These are phyloP conservation scores for Coregonus clupeaformis DNA, from an alignment of 2,113 vertebrate species.

Conservation along the genomic window DNA sequence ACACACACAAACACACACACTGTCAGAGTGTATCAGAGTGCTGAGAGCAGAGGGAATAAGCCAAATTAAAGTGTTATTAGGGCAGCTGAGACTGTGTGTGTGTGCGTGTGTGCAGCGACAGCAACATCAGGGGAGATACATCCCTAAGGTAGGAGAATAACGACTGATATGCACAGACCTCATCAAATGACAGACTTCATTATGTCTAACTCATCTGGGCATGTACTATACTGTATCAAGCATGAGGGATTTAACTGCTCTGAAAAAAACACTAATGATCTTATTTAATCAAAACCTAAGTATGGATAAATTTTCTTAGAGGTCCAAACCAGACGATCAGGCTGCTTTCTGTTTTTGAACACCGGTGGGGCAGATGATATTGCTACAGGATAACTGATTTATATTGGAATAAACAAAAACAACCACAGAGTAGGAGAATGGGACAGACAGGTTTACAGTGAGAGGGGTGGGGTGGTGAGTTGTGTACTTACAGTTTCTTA, in stretches of 20 bases:
- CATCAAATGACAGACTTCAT: not conserved
- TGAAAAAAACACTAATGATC: no score
- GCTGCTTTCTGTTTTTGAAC: no score
- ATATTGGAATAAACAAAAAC: no score
- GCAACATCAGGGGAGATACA: not conserved
- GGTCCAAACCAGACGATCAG: no score
- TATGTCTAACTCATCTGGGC: not conserved
- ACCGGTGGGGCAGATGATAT: no score
- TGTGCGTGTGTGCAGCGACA: not conserved
- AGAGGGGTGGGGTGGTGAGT: no score
- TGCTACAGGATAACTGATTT: no score
- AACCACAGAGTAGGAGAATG: no score
- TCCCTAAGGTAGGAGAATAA: not conserved
- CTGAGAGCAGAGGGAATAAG: not conserved
- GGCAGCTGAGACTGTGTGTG: not conserved
- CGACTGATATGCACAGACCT: not conserved
- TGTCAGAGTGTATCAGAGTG: not conserved
- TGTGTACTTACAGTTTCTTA: slow-evolving; percentile 88
- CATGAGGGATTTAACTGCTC: no score
- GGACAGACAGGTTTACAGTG: no score
- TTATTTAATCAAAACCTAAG: no score
- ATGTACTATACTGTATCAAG: not conserved
- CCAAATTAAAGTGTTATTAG: not conserved
- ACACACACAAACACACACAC: not conserved
- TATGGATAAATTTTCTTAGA: no score